Conservation (phyloP, 2,797 vertebrate species). For the Dipus sagitta region DNA sequence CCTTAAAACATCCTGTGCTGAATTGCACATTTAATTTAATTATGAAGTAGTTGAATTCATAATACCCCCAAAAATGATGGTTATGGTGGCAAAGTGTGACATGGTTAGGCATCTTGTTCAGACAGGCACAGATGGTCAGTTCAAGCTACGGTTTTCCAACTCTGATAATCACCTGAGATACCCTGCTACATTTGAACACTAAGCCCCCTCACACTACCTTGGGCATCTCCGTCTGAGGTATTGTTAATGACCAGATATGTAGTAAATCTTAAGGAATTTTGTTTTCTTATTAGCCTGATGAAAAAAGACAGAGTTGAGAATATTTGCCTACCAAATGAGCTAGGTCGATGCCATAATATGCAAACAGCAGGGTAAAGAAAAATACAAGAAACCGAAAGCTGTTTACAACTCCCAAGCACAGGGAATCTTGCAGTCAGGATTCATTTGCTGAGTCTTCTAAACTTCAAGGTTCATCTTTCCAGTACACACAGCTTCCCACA, state of each 20-base stretch:
- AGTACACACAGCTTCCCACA: fast-evolving
- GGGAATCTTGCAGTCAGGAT: fast-evolving
- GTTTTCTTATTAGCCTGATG: not conserved
- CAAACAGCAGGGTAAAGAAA: not conserved
- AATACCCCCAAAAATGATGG: fast-evolving
- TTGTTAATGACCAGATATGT: not conserved
- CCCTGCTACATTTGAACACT: not conserved
- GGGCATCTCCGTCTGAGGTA: fast-evolving
- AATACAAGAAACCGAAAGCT: not conserved
- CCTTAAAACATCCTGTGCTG: fast-evolving
- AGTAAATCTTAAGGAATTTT: not conserved
- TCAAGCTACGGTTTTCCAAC: fast-evolving
- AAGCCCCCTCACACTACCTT: fast-evolving
- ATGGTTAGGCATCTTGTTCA: too few relatives aligned
- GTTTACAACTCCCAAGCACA: not conserved
- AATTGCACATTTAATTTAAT: too few relatives aligned
- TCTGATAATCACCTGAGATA: fast-evolving
- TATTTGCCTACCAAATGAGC: not conserved
- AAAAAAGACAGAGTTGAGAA: not conserved
- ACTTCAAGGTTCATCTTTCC: not conserved
- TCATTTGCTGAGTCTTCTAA: not conserved
- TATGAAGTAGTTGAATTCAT: too few relatives aligned
- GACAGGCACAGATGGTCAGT: fast-evolving
- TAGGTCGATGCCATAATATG: not conserved
- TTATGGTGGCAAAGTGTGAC: too few relatives aligned